phyloP scores from a whole-genome alignment of 2,797 vertebrate genomes.

The Chrysocyon brachyurus region DNA sequence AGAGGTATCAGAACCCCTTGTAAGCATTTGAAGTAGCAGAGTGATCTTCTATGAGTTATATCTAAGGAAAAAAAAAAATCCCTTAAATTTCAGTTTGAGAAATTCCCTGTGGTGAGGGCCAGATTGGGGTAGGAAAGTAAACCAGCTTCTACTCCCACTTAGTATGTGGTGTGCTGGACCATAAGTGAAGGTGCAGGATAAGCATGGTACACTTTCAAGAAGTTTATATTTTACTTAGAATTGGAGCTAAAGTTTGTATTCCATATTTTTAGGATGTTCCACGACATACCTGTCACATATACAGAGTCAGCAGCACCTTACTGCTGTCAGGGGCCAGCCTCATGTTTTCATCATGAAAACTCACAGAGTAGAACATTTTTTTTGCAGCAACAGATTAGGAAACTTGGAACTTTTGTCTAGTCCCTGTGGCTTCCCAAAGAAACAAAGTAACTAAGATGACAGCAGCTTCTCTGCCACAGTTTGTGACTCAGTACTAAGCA shows the following conservation, averaged over 20 bases:
- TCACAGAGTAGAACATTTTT: conserved; percentile 53
- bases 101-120: neutral
- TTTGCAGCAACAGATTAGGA: conserved; percentile 60
- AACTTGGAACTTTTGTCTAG: conserved; percentile 33
- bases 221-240: neutral
- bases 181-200: neutral
- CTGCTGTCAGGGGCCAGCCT: neutral
- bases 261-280: conserved; percentile 37
- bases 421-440: neutral
- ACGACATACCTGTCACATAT: neutral
- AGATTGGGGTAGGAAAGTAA: neutral
- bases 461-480: conserved; percentile 61
- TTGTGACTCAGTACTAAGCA: conserved; percentile 59
- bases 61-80: neutral
- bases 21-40: neutral
- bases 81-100: neutral
- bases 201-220: neutral
- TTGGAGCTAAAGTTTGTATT: conserved; percentile 11
- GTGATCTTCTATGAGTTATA: neutral
- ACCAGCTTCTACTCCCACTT: neutral
- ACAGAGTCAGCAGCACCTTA: conserved; percentile 23
- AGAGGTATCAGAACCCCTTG: neutral
- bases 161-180: neutral
- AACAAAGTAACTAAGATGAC: neutral
- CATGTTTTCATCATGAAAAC: conserved; percentile 8